These are phyloP conservation scores for Acanthopagrus latus DNA, from an alignment of 2,797 vertebrate genomes.

Conservation along the genomic window DNA sequence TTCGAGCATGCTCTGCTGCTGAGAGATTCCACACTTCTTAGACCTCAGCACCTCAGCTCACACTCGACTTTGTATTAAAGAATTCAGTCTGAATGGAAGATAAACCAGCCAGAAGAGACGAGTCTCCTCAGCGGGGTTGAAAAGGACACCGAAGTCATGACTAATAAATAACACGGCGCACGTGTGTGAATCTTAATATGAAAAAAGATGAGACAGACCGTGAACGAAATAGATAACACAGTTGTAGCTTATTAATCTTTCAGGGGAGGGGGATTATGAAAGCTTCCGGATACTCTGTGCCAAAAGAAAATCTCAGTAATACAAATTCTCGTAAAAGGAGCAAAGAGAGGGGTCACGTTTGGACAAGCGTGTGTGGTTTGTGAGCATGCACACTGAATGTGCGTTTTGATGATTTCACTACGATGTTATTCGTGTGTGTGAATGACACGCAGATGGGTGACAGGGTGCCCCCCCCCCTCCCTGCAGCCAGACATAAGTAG, in stretches of 20 bases:
- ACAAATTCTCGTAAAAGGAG: conserved; percentile 5
- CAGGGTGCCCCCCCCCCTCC: background rate
- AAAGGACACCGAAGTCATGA: conserved; percentile 34
- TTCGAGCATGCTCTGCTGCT: conserved; percentile 1
- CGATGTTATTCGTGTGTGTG: background rate
- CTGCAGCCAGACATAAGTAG: conserved; percentile 52
- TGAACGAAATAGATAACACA: conserved; percentile 15
- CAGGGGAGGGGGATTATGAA: conserved; percentile 16
- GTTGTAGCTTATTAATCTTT: conserved; percentile 16
- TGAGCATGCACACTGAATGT: background rate
- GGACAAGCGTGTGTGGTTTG: background rate
- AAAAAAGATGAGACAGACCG: conserved; percentile 8
- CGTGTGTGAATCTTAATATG: conserved; percentile 19
- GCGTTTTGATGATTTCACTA: conserved; percentile 22
- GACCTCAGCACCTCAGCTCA: background rate
- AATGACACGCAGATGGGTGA: conserved; percentile 43
- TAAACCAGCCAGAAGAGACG: conserved; percentile 30
- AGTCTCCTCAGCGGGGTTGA: conserved; percentile 37
- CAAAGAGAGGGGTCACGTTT: conserved; percentile 23
- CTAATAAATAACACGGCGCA: conserved; percentile 17
- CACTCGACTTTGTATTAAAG: conserved; percentile 22
- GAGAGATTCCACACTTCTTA: conserved; percentile 3
- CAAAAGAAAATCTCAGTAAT: conserved; percentile 1
- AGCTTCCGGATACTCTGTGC: conserved; percentile 1
- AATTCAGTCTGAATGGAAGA: background rate